Evolutionary conservation across 2,888 invertebrate species (phyloP), one percentile per base, ranked within the genome.

Genomic region (Cerastis rubricosa): DNA sequence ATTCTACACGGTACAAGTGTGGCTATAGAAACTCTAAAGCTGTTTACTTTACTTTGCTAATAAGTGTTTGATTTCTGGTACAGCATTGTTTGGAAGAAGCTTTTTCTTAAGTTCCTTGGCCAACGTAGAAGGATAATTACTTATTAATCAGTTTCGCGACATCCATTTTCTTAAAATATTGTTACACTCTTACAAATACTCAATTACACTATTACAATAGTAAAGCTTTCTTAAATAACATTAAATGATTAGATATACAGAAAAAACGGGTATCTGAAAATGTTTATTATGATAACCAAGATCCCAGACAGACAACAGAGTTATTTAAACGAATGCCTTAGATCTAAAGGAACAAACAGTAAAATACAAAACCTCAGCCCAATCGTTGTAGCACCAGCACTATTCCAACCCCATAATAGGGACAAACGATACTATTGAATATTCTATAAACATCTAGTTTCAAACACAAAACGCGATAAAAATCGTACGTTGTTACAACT

Each of bases 401-500:
- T 72, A 71, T 66, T 63, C 47, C 69, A 71, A 66, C 54, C 45
- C 81, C 85, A 76, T 81, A 80, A 80, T 68, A 75, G 76, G 76
- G 45, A 82, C 75, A 84, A 83, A 76, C 83, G 85, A 85, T 83
- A 51, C 81, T 59, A 35, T 78, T 84, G 70, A 82, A 85, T 84
- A 84, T 85, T 84, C 74, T 75, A 82, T 82, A 85, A 80, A 85
- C 66, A 84, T 80, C 64, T 72, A 85, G 77, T 84, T 81, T 72
- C 71, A 63, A 84, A 85, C 70, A 84, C 74, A 72, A 80, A 80
- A 74, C 47, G 87, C 87, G 90, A 92, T 93, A 85, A 84, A 82
- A 88, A 77, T 90, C 68, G 78, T 76, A 75, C 87, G 89, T 88
- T 74, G 85, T 85, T 75, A 90, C 90, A 87, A 89, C 84, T 89